Conservation (phyloP, 2,113 vertebrate genomes). For the Phylloscopus whistleri region DNA sequence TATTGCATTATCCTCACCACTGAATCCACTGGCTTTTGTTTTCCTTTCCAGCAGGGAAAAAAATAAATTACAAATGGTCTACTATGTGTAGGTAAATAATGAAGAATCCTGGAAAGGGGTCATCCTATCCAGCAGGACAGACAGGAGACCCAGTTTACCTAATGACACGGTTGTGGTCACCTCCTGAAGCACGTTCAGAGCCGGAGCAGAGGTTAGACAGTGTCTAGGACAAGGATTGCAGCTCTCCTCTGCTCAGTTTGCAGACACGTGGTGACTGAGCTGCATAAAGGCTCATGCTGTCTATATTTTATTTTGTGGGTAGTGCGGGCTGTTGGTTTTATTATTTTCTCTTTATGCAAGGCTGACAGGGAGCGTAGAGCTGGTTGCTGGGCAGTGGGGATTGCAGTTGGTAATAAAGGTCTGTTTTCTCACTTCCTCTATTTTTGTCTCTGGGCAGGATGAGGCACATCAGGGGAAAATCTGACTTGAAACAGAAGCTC, state of each 20-base stretch:
- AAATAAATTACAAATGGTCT: not conserved
- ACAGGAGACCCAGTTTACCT: not conserved
- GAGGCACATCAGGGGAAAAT: slow-evolving; percentile 54
- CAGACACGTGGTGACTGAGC: not conserved
- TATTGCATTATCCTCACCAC: not conserved
- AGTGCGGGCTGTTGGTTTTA: slow-evolving; percentile 47
- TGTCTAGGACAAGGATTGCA: slow-evolving; percentile 11
- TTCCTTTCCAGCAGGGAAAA: not conserved
- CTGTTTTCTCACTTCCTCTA: slow-evolving; percentile 71
- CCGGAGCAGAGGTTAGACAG: not conserved
- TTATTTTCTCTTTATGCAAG: slow-evolving; percentile 54
- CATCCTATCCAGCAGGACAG: not conserved
- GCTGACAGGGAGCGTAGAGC: not conserved
- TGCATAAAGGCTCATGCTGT: slow-evolving; percentile 24
- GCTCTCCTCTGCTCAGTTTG: slow-evolving; percentile 16
- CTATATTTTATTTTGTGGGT: slow-evolving; percentile 48
- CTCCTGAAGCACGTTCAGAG: not conserved
- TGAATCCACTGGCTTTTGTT: not conserved
- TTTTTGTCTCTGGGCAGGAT: slow-evolving; percentile 60
- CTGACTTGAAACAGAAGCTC: slow-evolving; percentile 30
- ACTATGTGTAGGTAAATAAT: not conserved
- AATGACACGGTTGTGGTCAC: not conserved
- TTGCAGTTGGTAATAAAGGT: slow-evolving; percentile 49
- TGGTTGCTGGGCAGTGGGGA: slow-evolving; percentile 49
- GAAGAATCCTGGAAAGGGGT: not conserved